Base-by-base conservation (phyloP, 2,888 invertebrate species). In the Dryomyza anilis region DNA sequence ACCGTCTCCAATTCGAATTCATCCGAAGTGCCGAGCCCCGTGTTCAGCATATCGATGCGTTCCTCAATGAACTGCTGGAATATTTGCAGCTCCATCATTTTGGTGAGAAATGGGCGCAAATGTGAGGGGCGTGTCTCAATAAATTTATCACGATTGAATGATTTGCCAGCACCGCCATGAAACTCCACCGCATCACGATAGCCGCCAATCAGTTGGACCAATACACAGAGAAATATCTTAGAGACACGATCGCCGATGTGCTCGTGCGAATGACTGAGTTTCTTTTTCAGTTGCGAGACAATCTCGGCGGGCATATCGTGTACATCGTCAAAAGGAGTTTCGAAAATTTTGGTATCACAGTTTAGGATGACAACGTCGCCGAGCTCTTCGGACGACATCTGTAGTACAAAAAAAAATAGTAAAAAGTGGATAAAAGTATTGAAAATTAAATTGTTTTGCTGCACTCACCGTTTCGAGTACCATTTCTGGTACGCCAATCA, bases 41-140 rank as follows among this genome's bases (percentile, higher is more conserved):
- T 90, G 81, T 96, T 97, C 69, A 98, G 86, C 87, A 96, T 90
- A 73, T 94, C 92, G 72, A 98, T 85, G 73, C 98, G 87, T 83
- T 96, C 97, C 78, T 97, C 96, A 76, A 98, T 94, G 82, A 98
- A 83, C 70, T 96, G 95, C 80, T 93, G 94, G 83, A 97, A 97
- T 81, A 96, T 96, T 85, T 98, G 97, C 60, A 96, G 86, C 74
- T 95, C 91, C 72, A 96, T 86, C 90, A 97, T 94, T 85, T 95
- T 92, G 73, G 90, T 87, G 27, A 97, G 87, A 84, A 96, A 97
- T 7, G 93, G 91, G 80, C 95, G 94, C 87, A 96, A 90, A 60
- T 91, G 89, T 69, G 88, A 81, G 4, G 95, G 93, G 67, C 96
- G 88, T 36, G 94, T 93, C 79, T 91, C 91, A 43, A 97, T 90